Percentiles rank a stretch among this genome's conserved stretches.
These are phyloP conservation scores for Callimorpha dominula DNA, from an alignment of 2,888 invertebrate species.

Conservation along the genomic window DNA sequence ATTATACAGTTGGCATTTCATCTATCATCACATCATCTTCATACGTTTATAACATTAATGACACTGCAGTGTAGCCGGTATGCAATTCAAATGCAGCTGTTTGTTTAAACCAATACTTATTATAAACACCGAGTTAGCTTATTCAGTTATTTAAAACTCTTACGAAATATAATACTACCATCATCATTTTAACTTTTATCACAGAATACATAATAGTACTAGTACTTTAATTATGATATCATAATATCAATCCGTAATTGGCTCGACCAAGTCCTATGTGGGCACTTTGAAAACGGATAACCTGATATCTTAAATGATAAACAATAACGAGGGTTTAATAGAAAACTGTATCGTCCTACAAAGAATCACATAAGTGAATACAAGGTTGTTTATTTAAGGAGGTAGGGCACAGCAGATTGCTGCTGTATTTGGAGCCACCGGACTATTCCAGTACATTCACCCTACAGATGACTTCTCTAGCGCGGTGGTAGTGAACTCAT, in stretches of 20 bases:
- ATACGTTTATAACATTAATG: too few species aligned
- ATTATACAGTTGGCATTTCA: too few species aligned
- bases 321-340: neutral
- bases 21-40: too few species aligned
- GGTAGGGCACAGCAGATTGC: too few species aligned
- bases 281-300: neutral
- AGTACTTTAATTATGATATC: neutral
- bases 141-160: neutral
- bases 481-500: too few species aligned
- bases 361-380: too few species aligned
- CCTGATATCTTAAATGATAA: neutral
- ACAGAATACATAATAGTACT: too few species aligned
- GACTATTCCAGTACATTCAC: too few species aligned
- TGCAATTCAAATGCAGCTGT: neutral
- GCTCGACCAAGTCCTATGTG: neutral
- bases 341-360: neutral
- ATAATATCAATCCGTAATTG: neutral
- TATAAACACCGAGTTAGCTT: neutral
- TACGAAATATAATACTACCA: neutral
- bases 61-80: too few species aligned
- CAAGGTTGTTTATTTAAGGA: too few species aligned
- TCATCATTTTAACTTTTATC: neutral
- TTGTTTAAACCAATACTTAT: neutral
- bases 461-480: too few species aligned
- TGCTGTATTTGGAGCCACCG: too few species aligned